These are phyloP conservation scores for Sebastes cheni DNA, from an alignment of 2,797 vertebrate species.

Conservation along the genomic window DNA sequence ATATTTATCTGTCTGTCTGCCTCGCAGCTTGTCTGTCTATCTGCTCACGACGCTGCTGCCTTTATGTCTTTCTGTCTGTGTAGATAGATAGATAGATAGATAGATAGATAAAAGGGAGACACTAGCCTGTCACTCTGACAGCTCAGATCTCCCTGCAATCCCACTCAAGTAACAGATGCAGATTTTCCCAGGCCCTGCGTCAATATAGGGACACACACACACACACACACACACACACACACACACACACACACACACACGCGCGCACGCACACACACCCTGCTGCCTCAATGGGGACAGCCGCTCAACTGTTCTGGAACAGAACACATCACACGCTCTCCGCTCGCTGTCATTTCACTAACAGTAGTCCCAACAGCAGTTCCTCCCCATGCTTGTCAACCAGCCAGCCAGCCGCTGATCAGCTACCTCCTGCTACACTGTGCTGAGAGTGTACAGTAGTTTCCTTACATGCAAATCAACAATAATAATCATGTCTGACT, in stretches of 20 bases:
- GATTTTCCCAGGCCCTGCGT: constrained; percentile 83
- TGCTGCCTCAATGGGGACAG: constrained; percentile 70
- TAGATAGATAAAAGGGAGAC: constrained; percentile 29
- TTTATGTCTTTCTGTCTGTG: neutral
- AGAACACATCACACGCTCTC: constrained; percentile 87
- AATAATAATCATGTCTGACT: constrained; percentile 1
- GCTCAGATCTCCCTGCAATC: constrained; percentile 61
- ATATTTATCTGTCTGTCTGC: constrained; percentile 45
- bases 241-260: neutral
- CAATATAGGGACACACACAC: constrained; percentile 58
- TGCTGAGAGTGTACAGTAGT: neutral
- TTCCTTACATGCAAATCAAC: constrained; percentile 12
- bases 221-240: constrained; percentile 22
- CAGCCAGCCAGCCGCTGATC: constrained; percentile 64
- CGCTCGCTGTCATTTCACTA: constrained; percentile 84
- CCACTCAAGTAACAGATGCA: constrained; percentile 87
- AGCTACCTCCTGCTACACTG: constrained; percentile 55
- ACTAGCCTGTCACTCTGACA: constrained; percentile 54
- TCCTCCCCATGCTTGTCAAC: constrained; percentile 74
- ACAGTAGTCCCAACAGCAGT: constrained; percentile 77
- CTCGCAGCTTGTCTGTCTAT: constrained; percentile 21
- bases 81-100: constrained; percentile 24
- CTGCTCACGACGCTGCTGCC: neutral
- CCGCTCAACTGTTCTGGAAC: constrained; percentile 73
- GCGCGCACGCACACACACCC: constrained; percentile 5